phyloP scores from a whole-genome alignment of 2,888 invertebrate genomes.

The Andrena haemorrhoa region DNA sequence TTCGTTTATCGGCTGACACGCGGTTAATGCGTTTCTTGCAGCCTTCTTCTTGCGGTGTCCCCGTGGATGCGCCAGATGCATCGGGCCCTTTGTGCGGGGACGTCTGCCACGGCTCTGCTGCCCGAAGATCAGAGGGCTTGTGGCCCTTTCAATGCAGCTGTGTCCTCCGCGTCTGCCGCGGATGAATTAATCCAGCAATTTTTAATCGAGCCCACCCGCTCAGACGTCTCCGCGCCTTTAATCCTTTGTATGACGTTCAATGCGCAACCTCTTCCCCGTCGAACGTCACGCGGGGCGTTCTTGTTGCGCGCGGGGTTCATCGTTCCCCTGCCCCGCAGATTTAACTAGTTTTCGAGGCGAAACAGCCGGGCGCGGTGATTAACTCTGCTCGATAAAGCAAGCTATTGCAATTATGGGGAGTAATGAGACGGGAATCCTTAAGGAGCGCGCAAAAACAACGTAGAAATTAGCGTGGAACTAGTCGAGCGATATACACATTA shows the following conservation, averaged over 20 bases:
- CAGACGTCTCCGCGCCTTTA: not conserved
- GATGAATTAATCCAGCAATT: constrained; percentile 39
- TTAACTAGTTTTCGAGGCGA: not conserved
- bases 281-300: not conserved
- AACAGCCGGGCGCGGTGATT: not conserved
- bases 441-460: not conserved
- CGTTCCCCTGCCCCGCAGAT: not conserved
- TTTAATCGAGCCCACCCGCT: not conserved
- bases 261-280: not conserved
- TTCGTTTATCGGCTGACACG: constrained; percentile 62
- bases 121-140: constrained; percentile 41
- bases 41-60: constrained; percentile 26
- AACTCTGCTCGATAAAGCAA: not conserved
- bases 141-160: constrained; percentile 42
- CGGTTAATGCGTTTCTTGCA: constrained; percentile 68
- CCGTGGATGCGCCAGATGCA: constrained; percentile 28
- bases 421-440: not conserved
- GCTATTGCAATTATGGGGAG: not conserved
- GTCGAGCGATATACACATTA: constrained; percentile 1
- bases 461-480: not conserved
- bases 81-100: constrained; percentile 40
- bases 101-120: constrained; percentile 33
- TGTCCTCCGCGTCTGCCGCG: constrained; percentile 27
- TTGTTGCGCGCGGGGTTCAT: not conserved
- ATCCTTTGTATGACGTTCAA: constrained; percentile 8